Percentiles rank a stretch among this genome's conserved stretches.
These are phyloP conservation scores for Odobenus rosmarus DNA, from an alignment of 2,113 vertebrate genomes.

Conservation along the genomic window DNA sequence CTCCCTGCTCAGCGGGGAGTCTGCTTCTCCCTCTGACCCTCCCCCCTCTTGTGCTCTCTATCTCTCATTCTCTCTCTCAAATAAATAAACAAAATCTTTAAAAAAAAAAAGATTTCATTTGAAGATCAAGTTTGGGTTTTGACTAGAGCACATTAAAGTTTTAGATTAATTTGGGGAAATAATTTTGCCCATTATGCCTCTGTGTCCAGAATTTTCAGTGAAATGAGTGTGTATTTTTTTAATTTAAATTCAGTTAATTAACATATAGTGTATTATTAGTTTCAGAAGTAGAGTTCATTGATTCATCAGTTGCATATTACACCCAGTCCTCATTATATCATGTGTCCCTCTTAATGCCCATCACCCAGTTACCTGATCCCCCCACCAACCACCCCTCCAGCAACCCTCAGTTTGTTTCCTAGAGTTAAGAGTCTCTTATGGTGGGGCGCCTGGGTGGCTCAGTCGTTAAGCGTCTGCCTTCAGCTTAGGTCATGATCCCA, in stretches of 20 bases:
- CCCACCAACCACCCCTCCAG: not conserved
- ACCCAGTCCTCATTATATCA: not conserved
- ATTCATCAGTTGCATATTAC: not conserved
- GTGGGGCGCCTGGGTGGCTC: too few species aligned
- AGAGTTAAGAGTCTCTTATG: not conserved
- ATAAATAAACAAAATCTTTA: too few species aligned
- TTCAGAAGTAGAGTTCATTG: not conserved
- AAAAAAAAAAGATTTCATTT: constrained; percentile 7
- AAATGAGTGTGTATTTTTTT: not conserved
- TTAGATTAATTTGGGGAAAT: not conserved
- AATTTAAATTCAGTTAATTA: not conserved
- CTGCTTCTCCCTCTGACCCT: too few species aligned
- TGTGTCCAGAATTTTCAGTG: not conserved
- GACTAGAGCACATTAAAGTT: not conserved
- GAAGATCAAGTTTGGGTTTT: constrained; percentile 4
- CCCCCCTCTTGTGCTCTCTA: too few species aligned
- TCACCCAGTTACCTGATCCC: not conserved
- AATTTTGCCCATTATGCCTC: constrained; percentile 13
- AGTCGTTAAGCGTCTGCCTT: too few species aligned
- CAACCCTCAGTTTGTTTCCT: not conserved
- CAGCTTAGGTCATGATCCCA: too few species aligned
- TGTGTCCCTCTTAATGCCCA: not conserved
- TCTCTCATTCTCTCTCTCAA: too few species aligned
- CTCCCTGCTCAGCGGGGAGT: too few species aligned
- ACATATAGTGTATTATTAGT: not conserved